Conservation (phyloP, 2,797 vertebrate genomes). For the Sebastes flavidus region DNA sequence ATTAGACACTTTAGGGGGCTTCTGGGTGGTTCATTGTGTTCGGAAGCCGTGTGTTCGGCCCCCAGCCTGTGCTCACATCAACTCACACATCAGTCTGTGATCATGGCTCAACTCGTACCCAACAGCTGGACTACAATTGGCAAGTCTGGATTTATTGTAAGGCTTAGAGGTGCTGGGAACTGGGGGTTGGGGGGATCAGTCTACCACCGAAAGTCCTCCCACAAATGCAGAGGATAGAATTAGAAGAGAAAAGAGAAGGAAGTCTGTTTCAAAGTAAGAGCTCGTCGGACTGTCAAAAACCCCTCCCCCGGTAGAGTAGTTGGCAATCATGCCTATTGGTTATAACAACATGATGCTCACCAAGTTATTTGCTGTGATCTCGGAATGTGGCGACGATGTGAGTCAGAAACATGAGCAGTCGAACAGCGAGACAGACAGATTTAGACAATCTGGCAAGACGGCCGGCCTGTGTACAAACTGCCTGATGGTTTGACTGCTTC, state of each 20-base stretch:
- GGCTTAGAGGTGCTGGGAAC: slow-evolving; percentile 38
- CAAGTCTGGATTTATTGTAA: slow-evolving; percentile 37
- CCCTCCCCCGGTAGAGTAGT: not conserved
- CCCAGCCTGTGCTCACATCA: slow-evolving; percentile 59
- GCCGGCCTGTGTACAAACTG: not conserved
- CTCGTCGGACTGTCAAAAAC: not conserved
- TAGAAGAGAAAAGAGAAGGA: not conserved
- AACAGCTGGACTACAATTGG: slow-evolving; percentile 42
- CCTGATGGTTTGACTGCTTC: not conserved
- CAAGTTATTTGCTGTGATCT: not conserved
- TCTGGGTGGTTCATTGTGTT: slow-evolving; percentile 38
- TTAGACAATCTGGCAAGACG: not conserved
- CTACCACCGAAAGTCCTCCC: not conserved
- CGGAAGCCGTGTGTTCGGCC: slow-evolving; percentile 10
- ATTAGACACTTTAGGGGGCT: slow-evolving; percentile 45
- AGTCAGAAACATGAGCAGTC: not conserved
- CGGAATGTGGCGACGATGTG: not conserved
- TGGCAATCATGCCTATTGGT: not conserved
- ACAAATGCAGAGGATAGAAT: not conserved
- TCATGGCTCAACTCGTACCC: slow-evolving; percentile 17
- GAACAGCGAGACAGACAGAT: not conserved
- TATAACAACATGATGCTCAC: not conserved
- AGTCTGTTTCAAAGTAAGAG: not conserved
- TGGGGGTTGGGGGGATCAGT: not conserved
- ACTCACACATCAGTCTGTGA: slow-evolving; percentile 52